Percentiles rank a stretch among this genome's conserved stretches.
Conservation (phyloP, 2,797 vertebrate genomes). For the Myotis daubentonii region DNA sequence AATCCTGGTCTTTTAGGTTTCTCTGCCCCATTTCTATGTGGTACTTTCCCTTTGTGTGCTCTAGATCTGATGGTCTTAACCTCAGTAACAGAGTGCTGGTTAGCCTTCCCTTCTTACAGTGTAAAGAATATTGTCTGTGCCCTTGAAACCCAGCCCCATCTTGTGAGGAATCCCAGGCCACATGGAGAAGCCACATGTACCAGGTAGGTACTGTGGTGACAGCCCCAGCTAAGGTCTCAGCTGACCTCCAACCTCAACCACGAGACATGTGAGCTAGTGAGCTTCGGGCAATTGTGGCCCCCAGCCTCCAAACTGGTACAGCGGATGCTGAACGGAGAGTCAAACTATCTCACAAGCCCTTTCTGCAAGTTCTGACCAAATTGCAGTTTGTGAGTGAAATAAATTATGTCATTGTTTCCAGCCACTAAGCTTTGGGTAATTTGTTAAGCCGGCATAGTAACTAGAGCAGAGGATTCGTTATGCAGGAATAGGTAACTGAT, state of each 20-base stretch:
- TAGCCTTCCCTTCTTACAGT: background rate
- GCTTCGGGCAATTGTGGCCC: background rate
- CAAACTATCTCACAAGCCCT: background rate
- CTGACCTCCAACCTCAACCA: background rate
- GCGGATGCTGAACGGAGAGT: background rate
- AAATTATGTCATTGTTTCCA: conserved; percentile 5
- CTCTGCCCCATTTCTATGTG: background rate
- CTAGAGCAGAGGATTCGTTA: background rate
- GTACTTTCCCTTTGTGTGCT: background rate
- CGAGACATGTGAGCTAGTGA: background rate
- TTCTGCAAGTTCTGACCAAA: background rate
- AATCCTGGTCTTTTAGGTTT: background rate
- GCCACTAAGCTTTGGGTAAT: background rate
- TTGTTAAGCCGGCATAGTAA: background rate
- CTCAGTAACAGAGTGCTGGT: background rate
- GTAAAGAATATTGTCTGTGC: background rate
- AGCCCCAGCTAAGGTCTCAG: background rate
- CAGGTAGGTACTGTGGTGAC: background rate
- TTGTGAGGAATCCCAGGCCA: background rate
- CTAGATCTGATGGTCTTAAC: background rate
- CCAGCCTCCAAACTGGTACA: background rate
- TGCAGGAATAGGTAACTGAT: background rate
- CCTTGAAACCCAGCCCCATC: background rate
- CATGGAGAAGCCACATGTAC: background rate
- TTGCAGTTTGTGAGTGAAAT: background rate